Conservation (phyloP, 2,797 vertebrate species). For the Coranthus polyacanthus region DNA sequence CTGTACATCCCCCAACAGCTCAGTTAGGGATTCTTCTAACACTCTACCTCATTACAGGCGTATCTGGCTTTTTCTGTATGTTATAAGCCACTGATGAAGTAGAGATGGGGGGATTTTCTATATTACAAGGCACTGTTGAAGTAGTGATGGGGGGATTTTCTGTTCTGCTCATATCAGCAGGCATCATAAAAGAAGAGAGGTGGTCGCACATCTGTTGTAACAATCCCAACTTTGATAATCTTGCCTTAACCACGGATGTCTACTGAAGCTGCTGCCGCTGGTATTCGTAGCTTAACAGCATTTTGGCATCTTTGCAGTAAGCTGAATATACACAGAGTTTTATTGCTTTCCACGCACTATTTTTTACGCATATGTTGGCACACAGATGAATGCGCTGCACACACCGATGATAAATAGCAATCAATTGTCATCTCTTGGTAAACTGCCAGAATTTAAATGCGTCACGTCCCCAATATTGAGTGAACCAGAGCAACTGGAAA, state of each 20-base stretch:
- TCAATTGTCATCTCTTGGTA: slow-evolving; percentile 58
- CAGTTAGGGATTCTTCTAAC: slow-evolving; percentile 59
- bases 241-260: slow-evolving; percentile 20
- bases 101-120: not conserved
- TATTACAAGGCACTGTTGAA: slow-evolving; percentile 8
- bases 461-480: slow-evolving; percentile 53
- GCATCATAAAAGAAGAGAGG: slow-evolving; percentile 52
- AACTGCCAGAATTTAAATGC: slow-evolving; percentile 57
- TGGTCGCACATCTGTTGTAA: slow-evolving; percentile 26
- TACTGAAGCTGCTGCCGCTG: slow-evolving; percentile 24
- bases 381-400: slow-evolving; percentile 35
- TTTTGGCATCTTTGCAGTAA: slow-evolving; percentile 38
- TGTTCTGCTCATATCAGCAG: slow-evolving; percentile 27
- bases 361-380: slow-evolving; percentile 52
- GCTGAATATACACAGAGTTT: slow-evolving; percentile 29
- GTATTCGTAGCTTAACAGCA: slow-evolving; percentile 39
- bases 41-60: slow-evolving; percentile 58
- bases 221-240: slow-evolving; percentile 54
- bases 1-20: slow-evolving; percentile 63
- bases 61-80: slow-evolving; percentile 47
- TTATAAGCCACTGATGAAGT: slow-evolving; percentile 45
- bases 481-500: slow-evolving; percentile 43
- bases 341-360: slow-evolving; percentile 52
- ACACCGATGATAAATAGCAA: slow-evolving; percentile 46
- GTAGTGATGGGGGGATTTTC: slow-evolving; percentile 5